Evolutionary conservation across 2,888 invertebrate genomes (phyloP).

Genomic region (Ernsta delagoae): DNA sequence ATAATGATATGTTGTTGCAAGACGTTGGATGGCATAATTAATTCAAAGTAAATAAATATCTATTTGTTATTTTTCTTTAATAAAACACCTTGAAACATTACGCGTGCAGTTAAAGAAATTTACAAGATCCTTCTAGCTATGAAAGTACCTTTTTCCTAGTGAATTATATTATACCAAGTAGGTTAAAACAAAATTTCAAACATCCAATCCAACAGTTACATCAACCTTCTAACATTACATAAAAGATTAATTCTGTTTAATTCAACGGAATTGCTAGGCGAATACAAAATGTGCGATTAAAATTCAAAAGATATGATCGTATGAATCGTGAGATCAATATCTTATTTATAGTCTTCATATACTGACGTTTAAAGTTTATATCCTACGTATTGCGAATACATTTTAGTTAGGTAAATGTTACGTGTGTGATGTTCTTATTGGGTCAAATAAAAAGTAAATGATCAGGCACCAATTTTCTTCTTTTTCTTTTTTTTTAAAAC

Average conservation of each 20-base stretch:
- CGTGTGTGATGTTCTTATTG: background rate
- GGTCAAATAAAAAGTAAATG: background rate
- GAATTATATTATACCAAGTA: too few species aligned
- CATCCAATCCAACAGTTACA: background rate
- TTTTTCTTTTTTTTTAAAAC: too few species aligned
- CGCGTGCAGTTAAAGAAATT: too few species aligned
- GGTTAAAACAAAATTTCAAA: too few species aligned
- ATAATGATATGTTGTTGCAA: too few species aligned
- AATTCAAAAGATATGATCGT: conserved; percentile 63
- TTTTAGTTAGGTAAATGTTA: background rate
- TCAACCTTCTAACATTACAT: conserved; percentile 7
- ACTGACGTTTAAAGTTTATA: conserved; percentile 49
- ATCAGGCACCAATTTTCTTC: too few species aligned
- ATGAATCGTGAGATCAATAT: conserved; percentile 70
- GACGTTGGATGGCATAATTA: too few species aligned
- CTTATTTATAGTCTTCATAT: conserved; percentile 55
- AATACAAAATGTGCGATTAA: conserved; percentile 67
- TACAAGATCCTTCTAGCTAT: too few species aligned
- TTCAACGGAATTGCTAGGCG: conserved; percentile 54
- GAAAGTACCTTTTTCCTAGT: too few species aligned
- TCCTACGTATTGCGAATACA: conserved; percentile 32
- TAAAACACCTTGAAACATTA: too few species aligned
- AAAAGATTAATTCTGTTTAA: conserved; percentile 42
- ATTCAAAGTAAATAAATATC: too few species aligned
- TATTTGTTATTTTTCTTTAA: too few species aligned